Percentiles rank a stretch among this genome's conserved stretches.
Evolutionary conservation across 2,888 invertebrate species (phyloP).

Genomic region (Lepidocyrtinus sp.): DNA sequence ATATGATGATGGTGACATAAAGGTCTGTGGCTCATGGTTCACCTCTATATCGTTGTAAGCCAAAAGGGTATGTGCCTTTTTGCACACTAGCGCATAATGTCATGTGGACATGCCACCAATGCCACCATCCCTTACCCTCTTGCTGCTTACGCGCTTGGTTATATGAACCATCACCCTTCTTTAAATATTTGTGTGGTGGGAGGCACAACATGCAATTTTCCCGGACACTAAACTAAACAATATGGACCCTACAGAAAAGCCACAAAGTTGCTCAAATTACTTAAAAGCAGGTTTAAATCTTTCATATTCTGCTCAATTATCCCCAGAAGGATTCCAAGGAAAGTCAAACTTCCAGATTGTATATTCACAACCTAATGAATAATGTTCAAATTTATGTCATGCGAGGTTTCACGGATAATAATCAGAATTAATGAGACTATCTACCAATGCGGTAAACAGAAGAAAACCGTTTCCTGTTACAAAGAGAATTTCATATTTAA

Average conservation of each 20-base stretch:
- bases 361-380: neutral
- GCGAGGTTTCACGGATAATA: neutral
- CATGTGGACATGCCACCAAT: slow-evolving; percentile 22
- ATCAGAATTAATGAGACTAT: neutral
- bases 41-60: slow-evolving; percentile 35
- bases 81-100: slow-evolving; percentile 26
- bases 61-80: slow-evolving; percentile 45
- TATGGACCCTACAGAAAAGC: neutral
- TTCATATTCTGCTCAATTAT: no score
- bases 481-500: no score
- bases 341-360: neutral
- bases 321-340: neutral
- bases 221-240: neutral
- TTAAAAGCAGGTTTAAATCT: neutral
- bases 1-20: neutral
- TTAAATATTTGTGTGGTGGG: neutral
- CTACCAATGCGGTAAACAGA: no score
- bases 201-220: neutral
- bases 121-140: no score
- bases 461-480: no score
- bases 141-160: no score
- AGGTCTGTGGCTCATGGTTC: neutral
- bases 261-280: neutral
- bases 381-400: neutral
- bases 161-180: neutral